Percentiles rank a stretch among this genome's conserved stretches.
Conservation (phyloP, 30 jellyfish, hydroid and myxozoan genomes). For the Sanderia malayensis region DNA sequence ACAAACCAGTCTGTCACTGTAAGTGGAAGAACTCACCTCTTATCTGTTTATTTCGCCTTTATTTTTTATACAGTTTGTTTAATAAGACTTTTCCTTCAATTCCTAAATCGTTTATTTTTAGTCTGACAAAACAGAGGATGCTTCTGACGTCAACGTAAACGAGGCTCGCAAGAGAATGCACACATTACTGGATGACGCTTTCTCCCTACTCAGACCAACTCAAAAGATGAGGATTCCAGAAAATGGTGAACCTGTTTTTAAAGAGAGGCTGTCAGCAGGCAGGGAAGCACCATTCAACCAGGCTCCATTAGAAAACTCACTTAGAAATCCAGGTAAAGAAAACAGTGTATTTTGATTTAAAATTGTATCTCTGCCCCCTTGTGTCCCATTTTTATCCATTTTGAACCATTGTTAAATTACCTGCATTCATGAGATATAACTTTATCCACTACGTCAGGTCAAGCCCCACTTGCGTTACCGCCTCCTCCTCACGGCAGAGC, state of each 20-base stretch:
- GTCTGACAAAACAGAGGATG: slow-evolving; percentile 42
- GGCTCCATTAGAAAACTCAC: slow-evolving; percentile 16
- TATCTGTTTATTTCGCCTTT: no score
- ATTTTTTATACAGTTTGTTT: no score
- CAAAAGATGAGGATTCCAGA: slow-evolving; percentile 19
- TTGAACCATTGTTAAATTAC: no score
- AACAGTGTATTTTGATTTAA: no score
- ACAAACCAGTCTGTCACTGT: slow-evolving; percentile 35
- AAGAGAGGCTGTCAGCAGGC: slow-evolving; percentile 20
- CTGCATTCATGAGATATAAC: no score
- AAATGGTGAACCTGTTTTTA: slow-evolving; percentile 8
- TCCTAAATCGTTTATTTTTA: no score
- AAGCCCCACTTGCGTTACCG: slow-evolving; percentile 67
- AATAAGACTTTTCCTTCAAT: no score
- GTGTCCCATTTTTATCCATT: no score
- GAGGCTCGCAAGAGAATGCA: slow-evolving; percentile 88
- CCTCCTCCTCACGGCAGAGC: slow-evolving; percentile 89
- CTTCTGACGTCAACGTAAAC: slow-evolving; percentile 65
- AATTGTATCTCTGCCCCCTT: no score
- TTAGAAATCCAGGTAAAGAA: background rate
- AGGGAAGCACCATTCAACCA: slow-evolving; percentile 19
- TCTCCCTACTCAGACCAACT: slow-evolving; percentile 65
- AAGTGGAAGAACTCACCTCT: no score
- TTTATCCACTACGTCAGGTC: no score
- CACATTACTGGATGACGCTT: slow-evolving; percentile 85